These are phyloP conservation scores for Habropoda laboriosa DNA, from an alignment of 1,140 invertebrate species.

Conservation along the genomic window DNA sequence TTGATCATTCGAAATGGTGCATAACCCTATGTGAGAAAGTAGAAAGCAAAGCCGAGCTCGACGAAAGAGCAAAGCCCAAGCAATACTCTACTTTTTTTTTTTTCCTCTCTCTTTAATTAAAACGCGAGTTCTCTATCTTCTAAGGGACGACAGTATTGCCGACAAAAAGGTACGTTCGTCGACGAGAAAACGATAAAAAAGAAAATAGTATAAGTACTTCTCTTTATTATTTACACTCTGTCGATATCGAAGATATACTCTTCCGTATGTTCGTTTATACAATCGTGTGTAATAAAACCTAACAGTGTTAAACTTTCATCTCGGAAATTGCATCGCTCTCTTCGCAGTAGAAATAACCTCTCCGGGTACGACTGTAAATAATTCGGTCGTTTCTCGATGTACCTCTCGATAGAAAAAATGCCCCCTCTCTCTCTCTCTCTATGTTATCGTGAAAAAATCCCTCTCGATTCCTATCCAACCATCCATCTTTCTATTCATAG, in stretches of 20 bases:
- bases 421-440: too few species aligned
- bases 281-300: constrained; percentile 47
- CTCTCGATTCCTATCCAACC: not conserved
- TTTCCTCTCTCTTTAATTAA: too few species aligned
- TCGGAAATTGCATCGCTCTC: not conserved
- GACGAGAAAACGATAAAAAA: not conserved
- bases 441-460: not conserved
- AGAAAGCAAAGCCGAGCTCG: too few species aligned
- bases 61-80: too few species aligned
- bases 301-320: constrained; percentile 42
- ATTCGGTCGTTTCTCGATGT: not conserved
- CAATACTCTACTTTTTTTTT: too few species aligned
- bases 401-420: constrained; percentile 26
- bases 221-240: constrained; percentile 64
- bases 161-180: not conserved
- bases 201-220: constrained; percentile 24
- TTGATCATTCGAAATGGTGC: too few species aligned
- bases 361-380: not conserved
- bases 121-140: too few species aligned
- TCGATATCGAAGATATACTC: constrained; percentile 2
- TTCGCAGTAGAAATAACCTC: not conserved
- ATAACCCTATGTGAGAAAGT: too few species aligned
- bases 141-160: not conserved
- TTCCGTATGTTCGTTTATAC: constrained; percentile 37
- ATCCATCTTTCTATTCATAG: not conserved